Percentiles rank a stretch among this genome's conserved stretches.
Evolutionary conservation across 2,113 vertebrate genomes (phyloP).

Genomic region (Scalopus aquaticus): DNA sequence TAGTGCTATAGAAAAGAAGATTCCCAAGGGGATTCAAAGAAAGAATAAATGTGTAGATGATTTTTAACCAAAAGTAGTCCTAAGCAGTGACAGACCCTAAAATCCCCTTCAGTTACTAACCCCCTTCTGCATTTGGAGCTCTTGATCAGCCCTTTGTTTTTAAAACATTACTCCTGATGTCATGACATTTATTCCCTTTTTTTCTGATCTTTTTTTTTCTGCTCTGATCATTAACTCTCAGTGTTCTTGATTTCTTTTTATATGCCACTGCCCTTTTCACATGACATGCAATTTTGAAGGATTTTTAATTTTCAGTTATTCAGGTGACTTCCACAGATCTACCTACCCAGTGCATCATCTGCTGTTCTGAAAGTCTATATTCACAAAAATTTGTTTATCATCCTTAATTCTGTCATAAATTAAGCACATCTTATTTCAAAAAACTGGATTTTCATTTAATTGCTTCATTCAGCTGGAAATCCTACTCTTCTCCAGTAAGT

Average conservation of each 20-base stretch:
- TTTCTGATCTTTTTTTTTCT: not conserved
- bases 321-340: not conserved
- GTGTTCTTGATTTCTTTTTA: not conserved
- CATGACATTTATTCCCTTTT: not conserved
- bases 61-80: not conserved
- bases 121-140: not conserved
- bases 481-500: not conserved
- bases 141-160: not conserved
- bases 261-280: not conserved
- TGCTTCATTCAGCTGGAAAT: not conserved
- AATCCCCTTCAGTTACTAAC: not conserved
- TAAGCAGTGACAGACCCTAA: not conserved
- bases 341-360: not conserved
- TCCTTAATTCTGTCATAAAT: not conserved
- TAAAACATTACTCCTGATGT: not conserved
- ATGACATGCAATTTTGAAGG: not conserved
- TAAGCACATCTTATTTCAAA: not conserved
- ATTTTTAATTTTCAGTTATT: not conserved
- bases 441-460: not conserved
- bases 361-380: not conserved
- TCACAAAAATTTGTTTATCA: not conserved
- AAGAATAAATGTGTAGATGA: not conserved
- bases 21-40: not conserved
- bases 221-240: not conserved
- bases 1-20: not conserved